These are phyloP conservation scores for Leptinotarsa texana DNA, from an alignment of 1,140 invertebrate genomes.

Conservation along the genomic window DNA sequence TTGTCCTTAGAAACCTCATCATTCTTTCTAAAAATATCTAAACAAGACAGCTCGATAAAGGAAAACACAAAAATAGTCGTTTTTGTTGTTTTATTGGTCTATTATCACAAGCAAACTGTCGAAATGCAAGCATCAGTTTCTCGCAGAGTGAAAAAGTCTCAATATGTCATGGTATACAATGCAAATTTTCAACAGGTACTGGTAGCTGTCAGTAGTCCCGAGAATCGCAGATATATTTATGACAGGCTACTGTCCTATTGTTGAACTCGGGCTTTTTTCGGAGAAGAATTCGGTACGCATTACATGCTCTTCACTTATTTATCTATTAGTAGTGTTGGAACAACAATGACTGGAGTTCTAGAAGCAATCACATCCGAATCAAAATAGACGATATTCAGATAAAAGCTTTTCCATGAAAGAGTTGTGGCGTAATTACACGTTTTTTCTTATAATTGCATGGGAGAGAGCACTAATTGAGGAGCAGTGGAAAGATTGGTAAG, in stretches of 20 bases:
- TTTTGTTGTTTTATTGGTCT: constrained; percentile 8
- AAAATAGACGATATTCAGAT: no score
- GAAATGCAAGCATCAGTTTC: not conserved
- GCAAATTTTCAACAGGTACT: constrained; percentile 3
- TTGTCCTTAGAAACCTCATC: not conserved
- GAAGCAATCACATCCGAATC: no score
- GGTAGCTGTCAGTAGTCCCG: constrained; percentile 1
- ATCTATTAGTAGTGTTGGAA: not conserved
- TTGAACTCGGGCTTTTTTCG: not conserved
- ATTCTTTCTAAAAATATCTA: constrained; percentile 2
- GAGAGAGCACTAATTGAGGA: no score
- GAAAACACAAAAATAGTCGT: constrained; percentile 7
- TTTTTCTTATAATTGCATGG: no score
- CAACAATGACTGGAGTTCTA: no score
- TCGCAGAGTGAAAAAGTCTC: not conserved
- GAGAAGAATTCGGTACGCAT: constrained; percentile 4
- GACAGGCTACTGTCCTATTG: not conserved
- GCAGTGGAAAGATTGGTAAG: no score
- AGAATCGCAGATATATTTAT: not conserved
- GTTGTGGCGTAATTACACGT: no score
- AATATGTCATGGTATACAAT: constrained; percentile 2
- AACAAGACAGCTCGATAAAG: not conserved
- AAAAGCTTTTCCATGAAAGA: no score
- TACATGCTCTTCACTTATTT: not conserved
- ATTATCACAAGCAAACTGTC: not conserved